Conservation (phyloP, 2,888 invertebrate genomes). For the Bombyx huttoni region DNA sequence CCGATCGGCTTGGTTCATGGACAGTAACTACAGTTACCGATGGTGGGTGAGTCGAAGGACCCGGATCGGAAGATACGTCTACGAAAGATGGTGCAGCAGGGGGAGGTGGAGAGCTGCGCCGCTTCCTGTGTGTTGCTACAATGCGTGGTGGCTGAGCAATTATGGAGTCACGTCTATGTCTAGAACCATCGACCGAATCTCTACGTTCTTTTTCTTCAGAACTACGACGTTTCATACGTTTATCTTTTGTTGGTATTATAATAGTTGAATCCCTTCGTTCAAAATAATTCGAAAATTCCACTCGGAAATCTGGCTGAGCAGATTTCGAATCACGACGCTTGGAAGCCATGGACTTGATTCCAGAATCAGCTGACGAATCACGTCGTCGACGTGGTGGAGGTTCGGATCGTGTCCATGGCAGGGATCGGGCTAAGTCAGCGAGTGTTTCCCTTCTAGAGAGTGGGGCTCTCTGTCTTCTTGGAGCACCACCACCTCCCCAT, state of each 20-base stretch:
- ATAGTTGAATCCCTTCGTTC: constrained; percentile 77
- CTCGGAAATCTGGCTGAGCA: constrained; percentile 76
- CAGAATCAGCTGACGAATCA: constrained; percentile 90
- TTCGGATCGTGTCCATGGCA: constrained; percentile 83
- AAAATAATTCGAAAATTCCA: constrained; percentile 82
- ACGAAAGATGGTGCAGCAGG: constrained; percentile 67
- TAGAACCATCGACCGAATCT: constrained; percentile 78
- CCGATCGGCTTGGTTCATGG: constrained; percentile 69
- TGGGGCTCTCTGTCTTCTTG: constrained; percentile 74
- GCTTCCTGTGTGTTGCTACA: constrained; percentile 75
- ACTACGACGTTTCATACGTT: constrained; percentile 70
- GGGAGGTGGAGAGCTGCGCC: constrained; percentile 52
- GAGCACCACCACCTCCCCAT: constrained; percentile 81
- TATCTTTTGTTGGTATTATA: constrained; percentile 55
- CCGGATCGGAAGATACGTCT: constrained; percentile 76
- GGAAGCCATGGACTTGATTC: constrained; percentile 82
- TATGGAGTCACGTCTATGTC: constrained; percentile 80
- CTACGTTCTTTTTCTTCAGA: constrained; percentile 76
- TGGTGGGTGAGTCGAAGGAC: constrained; percentile 63
- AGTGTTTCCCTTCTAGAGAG: constrained; percentile 88
- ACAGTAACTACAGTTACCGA: constrained; percentile 59
- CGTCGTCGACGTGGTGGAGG: constrained; percentile 80
- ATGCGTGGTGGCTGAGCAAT: constrained; percentile 73
- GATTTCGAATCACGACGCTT: constrained; percentile 81
- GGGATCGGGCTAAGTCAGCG: constrained; percentile 87